Percentiles rank a stretch among this genome's conserved stretches.
phyloP scores from a whole-genome alignment of 1,140 invertebrate species.

The Acromyrmex heyeri region DNA sequence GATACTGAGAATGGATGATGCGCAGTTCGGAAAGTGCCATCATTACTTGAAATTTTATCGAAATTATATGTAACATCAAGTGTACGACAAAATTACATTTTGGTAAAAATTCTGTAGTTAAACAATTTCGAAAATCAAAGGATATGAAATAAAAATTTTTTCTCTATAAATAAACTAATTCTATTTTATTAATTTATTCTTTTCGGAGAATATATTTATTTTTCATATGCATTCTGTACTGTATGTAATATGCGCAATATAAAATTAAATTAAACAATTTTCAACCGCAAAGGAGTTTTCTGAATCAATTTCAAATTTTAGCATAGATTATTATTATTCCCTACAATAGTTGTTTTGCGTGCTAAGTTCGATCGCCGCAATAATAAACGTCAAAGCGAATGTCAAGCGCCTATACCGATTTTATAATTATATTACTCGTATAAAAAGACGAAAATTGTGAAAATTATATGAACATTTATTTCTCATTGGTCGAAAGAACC shows the following conservation, averaged over 20 bases:
- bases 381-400: slow-evolving; percentile 51
- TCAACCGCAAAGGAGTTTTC: neutral
- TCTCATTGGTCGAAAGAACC: slow-evolving; percentile 35
- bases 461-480: slow-evolving; percentile 59
- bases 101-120: neutral
- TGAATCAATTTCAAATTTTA: slow-evolving; percentile 37
- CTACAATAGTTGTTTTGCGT: slow-evolving; percentile 18
- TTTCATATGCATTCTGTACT: neutral
- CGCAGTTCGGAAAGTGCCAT: neutral
- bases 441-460: slow-evolving; percentile 51
- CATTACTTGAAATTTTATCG: neutral
- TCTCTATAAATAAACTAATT: neutral
- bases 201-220: neutral
- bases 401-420: slow-evolving; percentile 45
- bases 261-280: slow-evolving; percentile 38
- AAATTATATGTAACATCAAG: neutral
- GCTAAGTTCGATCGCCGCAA: slow-evolving; percentile 13
- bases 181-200: neutral
- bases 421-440: slow-evolving; percentile 55
- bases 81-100: neutral
- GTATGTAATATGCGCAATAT: neutral
- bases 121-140: neutral
- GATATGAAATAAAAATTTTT: neutral
- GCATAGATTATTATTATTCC: slow-evolving; percentile 23
- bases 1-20: slow-evolving; percentile 25